These are phyloP conservation scores for Nomada fucata DNA, from an alignment of 2,888 invertebrate species.

Conservation along the genomic window DNA sequence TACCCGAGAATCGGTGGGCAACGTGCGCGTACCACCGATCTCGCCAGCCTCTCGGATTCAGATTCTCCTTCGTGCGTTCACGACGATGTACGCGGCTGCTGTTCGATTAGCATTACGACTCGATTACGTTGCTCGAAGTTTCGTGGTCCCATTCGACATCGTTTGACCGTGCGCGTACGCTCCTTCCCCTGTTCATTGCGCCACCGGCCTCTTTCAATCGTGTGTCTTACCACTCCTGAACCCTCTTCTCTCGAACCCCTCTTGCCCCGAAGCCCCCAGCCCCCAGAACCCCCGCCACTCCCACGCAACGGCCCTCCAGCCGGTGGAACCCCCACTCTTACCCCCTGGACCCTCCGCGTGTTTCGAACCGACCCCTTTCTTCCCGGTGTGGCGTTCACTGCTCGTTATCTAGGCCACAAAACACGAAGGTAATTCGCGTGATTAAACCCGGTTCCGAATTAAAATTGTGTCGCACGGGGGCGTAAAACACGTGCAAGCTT, in stretches of 20 bases:
- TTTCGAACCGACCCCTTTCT: conserved; percentile 41
- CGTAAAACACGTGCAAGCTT: no score
- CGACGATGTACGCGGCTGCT: no score
- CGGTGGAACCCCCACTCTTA: conserved; percentile 11
- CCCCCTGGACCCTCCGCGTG: conserved; percentile 7
- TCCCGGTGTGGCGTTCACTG: conserved; percentile 46
- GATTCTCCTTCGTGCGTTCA: no score
- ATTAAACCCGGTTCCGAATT: conserved; percentile 18
- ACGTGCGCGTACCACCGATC: not conserved
- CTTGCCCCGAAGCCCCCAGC: no score
- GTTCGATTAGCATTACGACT: not conserved
- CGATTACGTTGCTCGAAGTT: not conserved
- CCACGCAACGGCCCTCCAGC: no score
- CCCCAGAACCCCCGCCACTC: no score
- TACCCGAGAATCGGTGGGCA: conserved; percentile 54
- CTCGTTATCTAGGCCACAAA: conserved; percentile 76
- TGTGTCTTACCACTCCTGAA: not conserved
- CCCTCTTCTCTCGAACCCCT: not conserved
- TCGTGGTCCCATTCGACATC: conserved; percentile 3
- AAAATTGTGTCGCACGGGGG: not conserved
- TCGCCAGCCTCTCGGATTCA: no score
- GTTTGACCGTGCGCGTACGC: conserved; percentile 23
- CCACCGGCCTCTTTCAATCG: conserved; percentile 40
- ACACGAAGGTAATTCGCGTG: conserved; percentile 68
- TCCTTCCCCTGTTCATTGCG: conserved; percentile 32